Evolutionary conservation across 2,888 invertebrate genomes (phyloP), one percentile per base, ranked within the genome.

Genomic region (Drosophila nigricruria): DNA sequence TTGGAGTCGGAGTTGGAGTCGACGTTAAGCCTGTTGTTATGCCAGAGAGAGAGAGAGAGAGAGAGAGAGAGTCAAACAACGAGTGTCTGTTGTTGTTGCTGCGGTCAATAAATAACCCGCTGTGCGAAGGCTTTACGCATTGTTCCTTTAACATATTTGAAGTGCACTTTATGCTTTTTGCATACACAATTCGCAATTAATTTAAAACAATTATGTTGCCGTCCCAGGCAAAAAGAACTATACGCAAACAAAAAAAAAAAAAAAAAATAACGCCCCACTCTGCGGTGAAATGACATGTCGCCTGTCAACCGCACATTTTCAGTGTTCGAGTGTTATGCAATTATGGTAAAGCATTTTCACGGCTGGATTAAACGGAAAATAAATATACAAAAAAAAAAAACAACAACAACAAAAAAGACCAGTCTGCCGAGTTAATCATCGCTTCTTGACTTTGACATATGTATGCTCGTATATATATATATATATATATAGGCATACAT

Each of bases 221-320:
- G 56, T 38, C 53, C 52, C 69, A 52, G 42, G 62, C 73, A 73
- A 79, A 73, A 74, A 75, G 64, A 61, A 66, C 63, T 70, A 61
- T 43, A 52, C 23, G 38, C 38, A 50, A 45, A 42, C 40, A 30
- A 30, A 70, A 34, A 54, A 47, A n/a, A n/a, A n/a, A n/a, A n/a
- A n/a, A n/a, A n/a, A n/a, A n/a, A n/a, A n/a, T n/a, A n/a, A n/a
- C n/a, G 65, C 49, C 52, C 75, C 42, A 43, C 58, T 74, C 52
- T 84, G 88, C 71, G 89, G 82, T 79, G 43, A 89, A 89, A 85
- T 88, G 85, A 89, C 88, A 89, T 89, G 85, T 85, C 70, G 89
- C 70, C 88, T 89, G 85, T 88, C 85, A 85, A 85, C 85, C 89
- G 63, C 85, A 82, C 70, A 70, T 73, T 75, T 78, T 63, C 82